Evolutionary conservation across 2,113 vertebrate genomes (phyloP).

Genomic region (Eretmochelys imbricata): DNA sequence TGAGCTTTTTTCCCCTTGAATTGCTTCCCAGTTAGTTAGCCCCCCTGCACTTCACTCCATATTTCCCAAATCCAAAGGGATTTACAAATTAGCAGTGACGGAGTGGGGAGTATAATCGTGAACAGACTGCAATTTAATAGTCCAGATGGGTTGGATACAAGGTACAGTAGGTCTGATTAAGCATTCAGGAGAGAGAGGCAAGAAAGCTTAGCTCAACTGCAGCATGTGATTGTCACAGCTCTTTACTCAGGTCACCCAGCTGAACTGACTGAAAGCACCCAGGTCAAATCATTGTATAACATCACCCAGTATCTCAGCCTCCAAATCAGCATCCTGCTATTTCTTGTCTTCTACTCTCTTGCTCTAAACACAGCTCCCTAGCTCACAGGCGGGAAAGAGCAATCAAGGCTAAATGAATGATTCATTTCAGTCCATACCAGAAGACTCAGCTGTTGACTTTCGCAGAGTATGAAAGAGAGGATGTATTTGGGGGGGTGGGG

Average conservation of each 20-base stretch:
- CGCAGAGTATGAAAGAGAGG: background rate
- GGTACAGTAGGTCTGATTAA: fast-evolving
- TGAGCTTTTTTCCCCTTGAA: background rate
- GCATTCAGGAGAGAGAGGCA: fast-evolving
- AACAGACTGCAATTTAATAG: background rate
- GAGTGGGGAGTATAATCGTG: background rate
- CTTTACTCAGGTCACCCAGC: background rate
- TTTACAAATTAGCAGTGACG: fast-evolving
- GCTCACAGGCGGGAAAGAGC: background rate
- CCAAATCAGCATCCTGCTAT: background rate
- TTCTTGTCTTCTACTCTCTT: background rate
- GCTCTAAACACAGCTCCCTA: background rate
- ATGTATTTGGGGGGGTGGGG: background rate
- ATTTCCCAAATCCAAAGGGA: background rate
- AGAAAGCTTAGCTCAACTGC: background rate
- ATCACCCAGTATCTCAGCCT: background rate
- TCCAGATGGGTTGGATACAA: fast-evolving
- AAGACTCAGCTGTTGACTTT: background rate
- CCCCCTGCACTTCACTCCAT: fast-evolving
- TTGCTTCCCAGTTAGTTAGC: fast-evolving
- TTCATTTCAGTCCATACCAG: background rate
- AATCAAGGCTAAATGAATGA: background rate
- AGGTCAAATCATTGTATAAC: background rate
- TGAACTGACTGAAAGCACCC: background rate
- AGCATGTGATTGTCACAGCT: background rate